Evolutionary conservation across 2,113 vertebrate species (phyloP), one percentile per base, ranked within the genome.

Genomic region (Vulpes ferrilata): DNA sequence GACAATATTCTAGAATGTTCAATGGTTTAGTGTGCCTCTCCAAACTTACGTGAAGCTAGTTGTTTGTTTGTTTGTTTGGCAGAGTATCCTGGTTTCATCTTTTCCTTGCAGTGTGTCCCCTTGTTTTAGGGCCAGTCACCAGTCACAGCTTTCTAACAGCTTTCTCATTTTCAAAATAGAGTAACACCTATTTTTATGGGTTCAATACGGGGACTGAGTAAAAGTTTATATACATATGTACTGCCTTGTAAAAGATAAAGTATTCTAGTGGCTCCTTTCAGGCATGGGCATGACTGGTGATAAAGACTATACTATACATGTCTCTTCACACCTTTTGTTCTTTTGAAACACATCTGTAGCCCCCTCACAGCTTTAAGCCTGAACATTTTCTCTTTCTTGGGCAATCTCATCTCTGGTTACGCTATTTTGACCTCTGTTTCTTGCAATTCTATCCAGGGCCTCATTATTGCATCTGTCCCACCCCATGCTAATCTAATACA

Each of bases 161-260:
- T 84, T 78, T 78, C 67, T 65, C 73, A 64, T 89, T 89, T 73
- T 53, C 73, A 95, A 95, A 84, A 65, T 7, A 64, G 19, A 51
- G 10, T 57, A 78, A 53, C 23, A 88, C 19, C 80, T 94, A 20
- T 48, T 59, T 48, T 35, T 38, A 85, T 74, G 35, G 59, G 17
- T 48, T 67, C 69, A 90, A 76, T 62, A 35, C 32, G 30, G 53
- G 16, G 3, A 35, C 43, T 53, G 65, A 96, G 30, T 74, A 53
- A 84, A 81, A 80, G 38, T 88, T 79, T 88, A 65, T 19, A 16
- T 64, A 69, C 25, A 20, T 51, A 38, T 22, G 35, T 65, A 88
- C 17, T 92, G 7, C 32, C 12, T 67, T 93, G 4, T 62, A 95
- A 65, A 32, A 69, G n/a, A 94, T 60, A 12, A 67, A 76, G 5